These are phyloP conservation scores for Aphaenogaster rudis DNA, from an alignment of 1,140 invertebrate species.

Conservation along the genomic window DNA sequence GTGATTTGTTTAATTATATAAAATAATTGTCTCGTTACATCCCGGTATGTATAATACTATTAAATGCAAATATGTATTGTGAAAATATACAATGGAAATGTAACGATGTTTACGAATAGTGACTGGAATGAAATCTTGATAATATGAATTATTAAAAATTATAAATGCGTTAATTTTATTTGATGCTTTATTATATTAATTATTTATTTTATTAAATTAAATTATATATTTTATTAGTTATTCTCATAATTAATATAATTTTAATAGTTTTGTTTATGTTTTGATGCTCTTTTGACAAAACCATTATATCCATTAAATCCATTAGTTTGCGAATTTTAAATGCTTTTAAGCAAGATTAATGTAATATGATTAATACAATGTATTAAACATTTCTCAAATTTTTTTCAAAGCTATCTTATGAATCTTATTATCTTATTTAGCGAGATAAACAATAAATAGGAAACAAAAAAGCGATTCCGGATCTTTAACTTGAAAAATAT, in stretches of 20 bases:
- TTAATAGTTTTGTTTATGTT: not conserved
- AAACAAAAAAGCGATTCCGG: not conserved
- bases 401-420: not conserved
- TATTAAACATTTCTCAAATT: not conserved
- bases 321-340: not conserved
- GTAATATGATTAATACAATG: not conserved
- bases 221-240: conserved; percentile 26
- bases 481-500: not conserved
- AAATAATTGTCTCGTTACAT: conserved; percentile 21
- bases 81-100: not conserved
- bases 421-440: not conserved
- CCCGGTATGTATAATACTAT: not conserved
- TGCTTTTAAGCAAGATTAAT: not conserved
- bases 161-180: not conserved
- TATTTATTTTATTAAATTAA: conserved; percentile 48
- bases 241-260: conserved; percentile 32
- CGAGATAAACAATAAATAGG: not conserved
- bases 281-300: not conserved
- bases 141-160: conserved; percentile 5
- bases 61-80: conserved; percentile 10
- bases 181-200: conserved; percentile 3
- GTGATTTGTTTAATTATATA: conserved; percentile 17
- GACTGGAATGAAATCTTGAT: not conserved
- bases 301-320: not conserved
- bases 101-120: not conserved